phyloP scores from a whole-genome alignment of 2,113 vertebrate species.

The Dryoscopus gambensis region DNA sequence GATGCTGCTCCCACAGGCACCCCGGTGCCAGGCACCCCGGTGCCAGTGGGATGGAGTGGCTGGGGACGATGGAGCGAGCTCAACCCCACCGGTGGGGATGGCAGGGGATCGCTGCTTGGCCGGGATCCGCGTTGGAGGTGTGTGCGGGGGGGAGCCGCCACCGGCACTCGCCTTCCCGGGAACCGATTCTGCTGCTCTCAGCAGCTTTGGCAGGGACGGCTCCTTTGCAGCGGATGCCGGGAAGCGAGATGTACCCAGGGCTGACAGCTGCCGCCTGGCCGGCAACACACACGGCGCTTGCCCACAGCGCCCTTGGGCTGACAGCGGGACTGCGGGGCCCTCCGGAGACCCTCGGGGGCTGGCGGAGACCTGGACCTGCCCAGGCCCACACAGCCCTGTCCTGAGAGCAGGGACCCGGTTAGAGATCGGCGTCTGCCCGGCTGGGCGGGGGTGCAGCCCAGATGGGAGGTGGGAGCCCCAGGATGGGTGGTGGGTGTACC shows the following conservation, averaged over 20 bases:
- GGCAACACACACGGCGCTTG: background rate
- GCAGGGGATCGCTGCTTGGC: accelerated
- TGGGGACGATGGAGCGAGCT: background rate
- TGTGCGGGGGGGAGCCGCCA: background rate
- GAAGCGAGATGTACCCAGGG: constrained; percentile 14
- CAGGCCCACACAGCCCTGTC: background rate
- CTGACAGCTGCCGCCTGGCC: constrained; percentile 61
- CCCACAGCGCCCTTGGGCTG: background rate
- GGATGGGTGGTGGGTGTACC: background rate
- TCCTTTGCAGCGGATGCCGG: constrained; percentile 54
- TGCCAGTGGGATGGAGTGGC: background rate
- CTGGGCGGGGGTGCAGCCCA: background rate
- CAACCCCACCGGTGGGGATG: background rate
- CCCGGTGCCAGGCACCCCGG: accelerated
- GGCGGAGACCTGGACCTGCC: background rate
- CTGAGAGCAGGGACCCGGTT: background rate
- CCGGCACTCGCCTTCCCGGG: background rate
- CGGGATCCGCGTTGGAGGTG: background rate
- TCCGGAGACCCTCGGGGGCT: background rate
- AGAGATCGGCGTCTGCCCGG: background rate
- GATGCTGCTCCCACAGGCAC: background rate
- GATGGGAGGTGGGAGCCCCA: background rate
- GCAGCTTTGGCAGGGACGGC: constrained; percentile 51
- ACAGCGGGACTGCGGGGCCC: background rate
- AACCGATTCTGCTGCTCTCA: constrained; percentile 58